Base-by-base conservation (phyloP, 2,797 vertebrate species). In the Acanthis flammea region DNA sequence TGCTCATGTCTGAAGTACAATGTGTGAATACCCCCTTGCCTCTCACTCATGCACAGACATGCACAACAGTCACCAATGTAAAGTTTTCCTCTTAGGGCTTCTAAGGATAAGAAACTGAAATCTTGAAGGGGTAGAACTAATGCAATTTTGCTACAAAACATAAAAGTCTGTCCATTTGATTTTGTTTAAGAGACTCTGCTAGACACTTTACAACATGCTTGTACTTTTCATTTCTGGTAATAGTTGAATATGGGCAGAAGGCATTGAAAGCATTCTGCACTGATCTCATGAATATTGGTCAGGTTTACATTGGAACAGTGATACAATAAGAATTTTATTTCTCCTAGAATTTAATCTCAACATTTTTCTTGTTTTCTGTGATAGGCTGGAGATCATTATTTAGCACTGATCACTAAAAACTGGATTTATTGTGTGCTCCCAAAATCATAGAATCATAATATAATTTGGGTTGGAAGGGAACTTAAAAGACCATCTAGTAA, bases 11-110 rank as follows among this genome's bases (percentile, higher is more conserved):
- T 67, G 37, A 71, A 33, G 6, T 21, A 21, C 8, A 37, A 1
- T 24, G 22, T 33, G 2, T 2, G 23, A 53, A 23, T 41, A 57
- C 8, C 7, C 28, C 0, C 0, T 53, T 55, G 6, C 37, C 30
- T 80, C 35, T 48, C 12, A n/a, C 21, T 77, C 15, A 16, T n/a
- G 35, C 19, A n/a, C 35, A 62, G 55, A 39, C 13, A 57, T 7
- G 8, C 9, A 57, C 6, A 11, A 19, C 2, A 41, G 8, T 47
- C 19, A 55, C 33, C 33, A 57, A 2, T 22, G 19, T 7, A 19
- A 13, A 55, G 12, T 48, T 90, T 58, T 80, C 23, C 57, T 60
- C 53, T 28, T 68, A 27, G 10, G 17, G 12, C 1, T 80, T 86
- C 62, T 61, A 22, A 84, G 35, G 22, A 47, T 39, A 8, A 80